These are phyloP conservation scores for Drepana falcataria DNA, from an alignment of 2,888 invertebrate species.

Conservation along the genomic window DNA sequence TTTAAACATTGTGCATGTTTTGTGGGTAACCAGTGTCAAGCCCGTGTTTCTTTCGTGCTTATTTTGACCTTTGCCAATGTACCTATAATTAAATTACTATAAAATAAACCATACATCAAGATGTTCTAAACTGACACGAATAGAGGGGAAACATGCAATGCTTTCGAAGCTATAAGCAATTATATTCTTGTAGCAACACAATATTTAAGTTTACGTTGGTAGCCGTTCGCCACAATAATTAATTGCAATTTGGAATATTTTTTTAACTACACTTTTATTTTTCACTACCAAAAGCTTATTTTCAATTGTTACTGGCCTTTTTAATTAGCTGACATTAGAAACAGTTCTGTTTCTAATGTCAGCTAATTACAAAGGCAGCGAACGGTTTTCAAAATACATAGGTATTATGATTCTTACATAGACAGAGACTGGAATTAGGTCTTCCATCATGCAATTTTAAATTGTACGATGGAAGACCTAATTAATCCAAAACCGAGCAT, in stretches of 20 bases:
- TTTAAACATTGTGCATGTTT: background rate
- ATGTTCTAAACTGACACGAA: constrained; percentile 32
- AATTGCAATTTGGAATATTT: constrained; percentile 1
- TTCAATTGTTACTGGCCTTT: too few species aligned
- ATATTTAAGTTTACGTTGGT: constrained; percentile 28
- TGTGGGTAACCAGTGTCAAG: too few species aligned
- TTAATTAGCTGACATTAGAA: too few species aligned
- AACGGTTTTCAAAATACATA: constrained; percentile 18
- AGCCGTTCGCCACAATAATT: constrained; percentile 35
- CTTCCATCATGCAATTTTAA: background rate
- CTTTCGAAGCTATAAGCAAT: constrained; percentile 60
- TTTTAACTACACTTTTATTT: too few species aligned
- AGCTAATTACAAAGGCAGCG: constrained; percentile 18
- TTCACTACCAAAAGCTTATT: too few species aligned
- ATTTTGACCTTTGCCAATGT: too few species aligned
- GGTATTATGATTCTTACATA: background rate
- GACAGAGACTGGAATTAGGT: background rate
- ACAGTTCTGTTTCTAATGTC: constrained; percentile 1
- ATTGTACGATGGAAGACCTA: background rate
- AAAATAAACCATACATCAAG: constrained; percentile 28
- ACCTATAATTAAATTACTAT: constrained; percentile 7
- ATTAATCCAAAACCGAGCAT: background rate
- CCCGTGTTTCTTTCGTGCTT: too few species aligned
- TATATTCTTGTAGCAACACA: constrained; percentile 50
- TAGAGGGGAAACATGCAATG: constrained; percentile 59